Percentiles rank a stretch among this genome's conserved stretches.
These are phyloP conservation scores for Lepidocolaptes lacrymiger DNA, from an alignment of 2,797 vertebrate genomes.

Conservation along the genomic window DNA sequence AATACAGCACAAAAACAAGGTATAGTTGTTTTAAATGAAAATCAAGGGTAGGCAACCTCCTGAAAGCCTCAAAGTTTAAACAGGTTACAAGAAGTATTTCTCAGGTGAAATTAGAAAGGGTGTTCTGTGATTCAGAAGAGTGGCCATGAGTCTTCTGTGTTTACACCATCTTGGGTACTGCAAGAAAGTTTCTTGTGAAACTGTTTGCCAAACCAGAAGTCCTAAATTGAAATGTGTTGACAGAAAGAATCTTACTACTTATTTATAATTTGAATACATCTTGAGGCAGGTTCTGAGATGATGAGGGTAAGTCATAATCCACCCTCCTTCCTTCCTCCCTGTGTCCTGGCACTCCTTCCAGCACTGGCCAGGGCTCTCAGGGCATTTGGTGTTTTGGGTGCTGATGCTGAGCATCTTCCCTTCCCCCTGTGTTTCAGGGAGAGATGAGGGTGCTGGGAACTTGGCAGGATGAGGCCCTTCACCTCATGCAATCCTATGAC, in stretches of 20 bases:
- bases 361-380: not conserved
- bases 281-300: slow-evolving; percentile 61
- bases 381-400: fast-evolving
- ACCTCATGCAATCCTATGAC: slow-evolving; percentile 45
- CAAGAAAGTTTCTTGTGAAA: slow-evolving; percentile 67
- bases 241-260: slow-evolving; percentile 68
- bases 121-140: slow-evolving; percentile 64
- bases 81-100: slow-evolving; percentile 48
- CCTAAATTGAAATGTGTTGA: slow-evolving; percentile 77
- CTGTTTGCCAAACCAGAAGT: slow-evolving; percentile 66
- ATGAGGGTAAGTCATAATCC: not conserved
- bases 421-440: fast-evolving
- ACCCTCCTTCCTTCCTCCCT: not conserved
- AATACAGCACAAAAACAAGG: not conserved
- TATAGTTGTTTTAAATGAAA: slow-evolving; percentile 33
- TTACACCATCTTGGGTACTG: slow-evolving; percentile 51
- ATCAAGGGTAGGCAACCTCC: not conserved
- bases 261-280: slow-evolving; percentile 68
- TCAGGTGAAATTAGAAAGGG: slow-evolving; percentile 50
- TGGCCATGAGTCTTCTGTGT: slow-evolving; percentile 48
- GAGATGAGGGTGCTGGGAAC: not conserved
- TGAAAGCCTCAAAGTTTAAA: slow-evolving; percentile 47
- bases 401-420: not conserved
- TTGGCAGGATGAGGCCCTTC: slow-evolving; percentile 23
- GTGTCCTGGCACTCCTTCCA: not conserved